A percentile compares a stretch with the other conserved stretches of the same genome.
Conservation (phyloP, 1,140 invertebrate genomes). For the Pseudomyrmex concolor region DNA sequence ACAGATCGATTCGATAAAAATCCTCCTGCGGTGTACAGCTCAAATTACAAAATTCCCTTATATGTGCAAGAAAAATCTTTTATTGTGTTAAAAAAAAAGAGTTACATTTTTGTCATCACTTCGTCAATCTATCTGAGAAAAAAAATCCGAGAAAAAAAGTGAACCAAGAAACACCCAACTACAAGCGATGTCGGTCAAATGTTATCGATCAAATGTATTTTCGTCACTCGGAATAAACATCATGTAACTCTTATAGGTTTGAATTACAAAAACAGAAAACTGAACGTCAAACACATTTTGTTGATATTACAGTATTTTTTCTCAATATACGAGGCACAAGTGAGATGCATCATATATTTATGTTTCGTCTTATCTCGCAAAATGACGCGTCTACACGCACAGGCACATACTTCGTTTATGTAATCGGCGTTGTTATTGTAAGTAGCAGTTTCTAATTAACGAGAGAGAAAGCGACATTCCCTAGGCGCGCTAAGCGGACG, state of each 20-base stretch:
- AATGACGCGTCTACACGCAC: background rate
- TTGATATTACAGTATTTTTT: no score
- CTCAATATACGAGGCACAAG: no score
- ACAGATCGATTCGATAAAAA: constrained; percentile 6
- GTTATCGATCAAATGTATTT: no score
- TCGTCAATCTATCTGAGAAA: background rate
- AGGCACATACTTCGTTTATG: constrained; percentile 23
- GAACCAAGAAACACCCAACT: no score
- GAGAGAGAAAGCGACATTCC: constrained; percentile 55
- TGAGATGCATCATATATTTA: constrained; percentile 1
- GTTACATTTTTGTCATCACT: background rate
- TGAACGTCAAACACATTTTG: no score
- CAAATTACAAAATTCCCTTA: no score
- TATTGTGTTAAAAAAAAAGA: background rate
- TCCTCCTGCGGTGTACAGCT: no score
- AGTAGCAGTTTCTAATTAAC: constrained; percentile 33
- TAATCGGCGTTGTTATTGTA: background rate
- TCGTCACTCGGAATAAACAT: no score
- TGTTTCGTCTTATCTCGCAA: background rate
- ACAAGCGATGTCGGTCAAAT: no score
- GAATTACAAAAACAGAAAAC: no score
- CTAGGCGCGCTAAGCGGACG: background rate
- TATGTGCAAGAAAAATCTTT: background rate
- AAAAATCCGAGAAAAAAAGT: no score
- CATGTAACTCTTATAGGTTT: no score